phyloP scores from a whole-genome alignment of 2,888 invertebrate species.

The Drosophila affinis region DNA sequence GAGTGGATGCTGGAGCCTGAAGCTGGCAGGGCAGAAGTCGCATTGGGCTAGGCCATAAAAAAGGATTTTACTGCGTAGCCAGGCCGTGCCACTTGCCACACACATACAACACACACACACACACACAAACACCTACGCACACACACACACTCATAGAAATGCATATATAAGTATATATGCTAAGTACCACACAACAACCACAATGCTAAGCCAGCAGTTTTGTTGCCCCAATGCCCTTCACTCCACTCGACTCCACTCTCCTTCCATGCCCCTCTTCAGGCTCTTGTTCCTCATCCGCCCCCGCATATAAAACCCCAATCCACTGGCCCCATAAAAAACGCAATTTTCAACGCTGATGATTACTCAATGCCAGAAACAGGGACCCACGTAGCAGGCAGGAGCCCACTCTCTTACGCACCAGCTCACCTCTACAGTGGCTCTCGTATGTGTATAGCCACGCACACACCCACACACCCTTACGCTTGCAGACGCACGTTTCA shows the following conservation, averaged over 20 bases:
- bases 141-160: conserved; percentile 21
- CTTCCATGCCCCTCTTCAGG: not conserved
- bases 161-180: conserved; percentile 39
- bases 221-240: conserved; percentile 42
- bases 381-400: conserved; percentile 33
- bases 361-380: conserved; percentile 77
- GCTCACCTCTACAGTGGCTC: conserved; percentile 4
- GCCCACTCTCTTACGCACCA: conserved; percentile 8
- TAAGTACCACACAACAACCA: conserved; percentile 38
- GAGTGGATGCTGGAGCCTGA: conserved; percentile 6
- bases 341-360: conserved; percentile 80
- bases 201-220: conserved; percentile 68
- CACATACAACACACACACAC: conserved; percentile 10
- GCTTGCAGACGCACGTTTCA: conserved; percentile 61
- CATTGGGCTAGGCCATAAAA: conserved; percentile 69
- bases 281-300: conserved; percentile 11
- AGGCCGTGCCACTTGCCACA: conserved; percentile 71
- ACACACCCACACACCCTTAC: conserved; percentile 21
- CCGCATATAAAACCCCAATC: conserved; percentile 24
- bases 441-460: conserved; percentile 10
- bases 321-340: conserved; percentile 70
- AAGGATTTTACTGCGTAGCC: conserved; percentile 76
- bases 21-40: conserved; percentile 18
- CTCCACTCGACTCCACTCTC: not conserved
- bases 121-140: conserved; percentile 50